A percentile compares a stretch with the other conserved stretches of the same genome.
These are phyloP conservation scores for Eurytoma adleriae DNA, from an alignment of 2,888 invertebrate species.

Conservation along the genomic window DNA sequence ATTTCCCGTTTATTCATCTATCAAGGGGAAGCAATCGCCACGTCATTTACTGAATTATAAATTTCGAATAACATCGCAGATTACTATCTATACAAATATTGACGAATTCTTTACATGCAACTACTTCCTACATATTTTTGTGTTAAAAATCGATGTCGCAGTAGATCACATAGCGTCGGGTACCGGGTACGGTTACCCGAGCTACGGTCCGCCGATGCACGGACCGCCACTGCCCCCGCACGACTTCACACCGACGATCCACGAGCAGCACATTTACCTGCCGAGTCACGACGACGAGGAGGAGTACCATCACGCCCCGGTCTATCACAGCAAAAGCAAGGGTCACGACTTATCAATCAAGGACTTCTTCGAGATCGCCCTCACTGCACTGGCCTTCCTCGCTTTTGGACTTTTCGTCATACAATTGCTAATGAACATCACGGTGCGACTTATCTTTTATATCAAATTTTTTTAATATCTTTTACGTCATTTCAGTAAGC, in stretches of 20 bases:
- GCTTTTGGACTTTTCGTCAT: constrained; percentile 89
- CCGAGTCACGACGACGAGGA: constrained; percentile 63
- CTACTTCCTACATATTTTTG: no score
- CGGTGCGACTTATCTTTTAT: constrained; percentile 77
- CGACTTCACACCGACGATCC: constrained; percentile 64
- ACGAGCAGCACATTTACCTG: constrained; percentile 69
- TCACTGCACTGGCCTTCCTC: constrained; percentile 88
- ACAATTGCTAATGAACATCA: constrained; percentile 87
- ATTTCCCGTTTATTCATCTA: no score
- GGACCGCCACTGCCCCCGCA: constrained; percentile 47
- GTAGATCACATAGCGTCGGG: constrained; percentile 58
- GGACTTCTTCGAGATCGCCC: constrained; percentile 87
- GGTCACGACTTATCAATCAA: constrained; percentile 81
- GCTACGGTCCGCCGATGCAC: constrained; percentile 57
- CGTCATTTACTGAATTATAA: no score
- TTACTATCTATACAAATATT: no score
- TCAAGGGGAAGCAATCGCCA: no score
- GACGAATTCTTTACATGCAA: no score
- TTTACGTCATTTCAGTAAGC: no score
- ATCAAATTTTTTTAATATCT: no score
- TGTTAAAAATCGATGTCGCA: background rate
- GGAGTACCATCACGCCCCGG: constrained; percentile 65
- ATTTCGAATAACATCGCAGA: no score
- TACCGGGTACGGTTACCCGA: constrained; percentile 66
- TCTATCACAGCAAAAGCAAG: constrained; percentile 75